A percentile compares a stretch with the other conserved stretches of the same genome.
Conservation (phyloP, 2,113 vertebrate species). For the Triplophysa rosa region DNA sequence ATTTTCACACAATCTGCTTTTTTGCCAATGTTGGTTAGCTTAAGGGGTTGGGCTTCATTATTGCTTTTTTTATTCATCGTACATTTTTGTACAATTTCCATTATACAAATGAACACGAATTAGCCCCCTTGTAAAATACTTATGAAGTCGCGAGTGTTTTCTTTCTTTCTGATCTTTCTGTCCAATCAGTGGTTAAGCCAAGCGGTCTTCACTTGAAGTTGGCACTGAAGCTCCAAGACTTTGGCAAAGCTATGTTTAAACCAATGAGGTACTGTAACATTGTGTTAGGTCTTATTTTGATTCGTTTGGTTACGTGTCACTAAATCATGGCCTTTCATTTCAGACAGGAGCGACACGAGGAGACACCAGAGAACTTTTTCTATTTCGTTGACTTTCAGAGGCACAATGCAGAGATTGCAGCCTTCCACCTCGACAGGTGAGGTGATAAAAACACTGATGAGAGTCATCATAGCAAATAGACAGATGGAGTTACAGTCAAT, state of each 20-base stretch:
- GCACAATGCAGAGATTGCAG: slow-evolving; percentile 95
- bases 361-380: slow-evolving; percentile 90
- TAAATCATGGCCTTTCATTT: neutral
- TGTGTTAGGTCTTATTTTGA: neutral
- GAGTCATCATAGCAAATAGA: neutral
- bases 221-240: slow-evolving; percentile 87
- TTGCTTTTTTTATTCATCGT: no score
- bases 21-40: no score
- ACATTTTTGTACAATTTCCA: no score
- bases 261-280: slow-evolving; percentile 89
- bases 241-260: slow-evolving; percentile 96
- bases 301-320: neutral
- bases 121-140: no score
- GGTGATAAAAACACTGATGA: slow-evolving; percentile 9
- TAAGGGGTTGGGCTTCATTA: no score
- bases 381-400: slow-evolving; percentile 96
- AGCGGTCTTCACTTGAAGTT: slow-evolving; percentile 95
- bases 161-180: neutral
- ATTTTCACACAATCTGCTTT: no score
- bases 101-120: no score
- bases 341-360: slow-evolving; percentile 89
- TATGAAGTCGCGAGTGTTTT: neutral
- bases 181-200: slow-evolving; percentile 88
- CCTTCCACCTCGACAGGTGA: slow-evolving; percentile 96
- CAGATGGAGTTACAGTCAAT: slow-evolving; percentile 1